Conservation (phyloP, 2,113 vertebrate genomes). For the Donacobius atricapilla region DNA sequence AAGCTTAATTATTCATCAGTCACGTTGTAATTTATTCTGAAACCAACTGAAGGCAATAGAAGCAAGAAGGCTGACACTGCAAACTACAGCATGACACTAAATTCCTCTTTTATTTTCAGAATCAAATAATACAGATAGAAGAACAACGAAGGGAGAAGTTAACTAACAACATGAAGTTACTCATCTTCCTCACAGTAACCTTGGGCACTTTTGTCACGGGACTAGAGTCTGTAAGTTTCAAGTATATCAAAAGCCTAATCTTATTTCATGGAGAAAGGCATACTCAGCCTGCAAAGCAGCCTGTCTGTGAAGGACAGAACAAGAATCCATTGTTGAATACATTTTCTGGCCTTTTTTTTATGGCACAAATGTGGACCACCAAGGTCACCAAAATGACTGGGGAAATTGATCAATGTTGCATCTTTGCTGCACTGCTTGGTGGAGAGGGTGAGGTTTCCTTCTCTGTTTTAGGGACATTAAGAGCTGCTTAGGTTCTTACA, state of each 20-base stretch:
- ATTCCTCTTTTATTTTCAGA: constrained; percentile 37
- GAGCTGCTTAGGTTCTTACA: not conserved
- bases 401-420: not conserved
- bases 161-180: constrained; percentile 41
- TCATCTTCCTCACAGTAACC: not conserved
- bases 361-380: not conserved
- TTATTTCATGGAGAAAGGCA: not conserved
- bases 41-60: not conserved
- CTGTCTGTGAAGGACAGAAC: not conserved
- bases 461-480: not conserved
- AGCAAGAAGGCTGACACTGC: not conserved
- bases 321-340: not conserved
- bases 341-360: not conserved
- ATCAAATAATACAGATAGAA: not conserved
- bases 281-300: not conserved
- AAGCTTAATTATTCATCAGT: not conserved
- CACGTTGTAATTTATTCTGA: not conserved
- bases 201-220: not conserved
- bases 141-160: not conserved
- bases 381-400: not conserved
- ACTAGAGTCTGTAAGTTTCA: constrained; percentile 49
- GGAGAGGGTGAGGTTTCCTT: not conserved
- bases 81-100: not conserved
- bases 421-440: not conserved
- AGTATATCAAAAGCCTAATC: not conserved